Base-by-base conservation (phyloP, 2,888 invertebrate genomes). In the Tetramorium bicarinatum region DNA sequence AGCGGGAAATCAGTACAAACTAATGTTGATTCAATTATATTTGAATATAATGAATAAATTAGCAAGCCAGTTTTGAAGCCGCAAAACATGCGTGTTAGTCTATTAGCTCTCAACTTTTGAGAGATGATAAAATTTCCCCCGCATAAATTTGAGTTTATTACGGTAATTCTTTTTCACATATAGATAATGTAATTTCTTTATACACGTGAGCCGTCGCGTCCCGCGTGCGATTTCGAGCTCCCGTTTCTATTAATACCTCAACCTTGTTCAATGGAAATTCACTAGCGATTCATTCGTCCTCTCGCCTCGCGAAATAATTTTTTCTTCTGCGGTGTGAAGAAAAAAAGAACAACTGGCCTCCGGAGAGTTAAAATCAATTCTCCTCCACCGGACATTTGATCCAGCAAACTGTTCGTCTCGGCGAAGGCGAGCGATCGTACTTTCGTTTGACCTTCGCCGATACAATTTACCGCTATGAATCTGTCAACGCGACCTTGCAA, bases 391-490 rank as follows among this genome's bases (percentile, higher is more conserved):
- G 21, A 80, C 71, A 47, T 80, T 80, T 69, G 79, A 71, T 80
- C 71, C 71, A 49, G 56, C 44, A 18, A 6, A 80, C 79, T 13
- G 47, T 79, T 47, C 79, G 79, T 59, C 71, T 71, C 79, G 59
- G 41, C 66, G 64, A 66, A n/a, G 44, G 52, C 77, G 66, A 66
- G n/a, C 34, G 74, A 64, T 76, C 79, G 79, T 80, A 80, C 71
- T 80, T 80, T 80, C 79, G 79, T 80, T 80, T 80, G 79, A 80
- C 79, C 81, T 82, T 75, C 81, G 52, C 62, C 75, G 38, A 3
- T 18, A 82, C 81, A 75, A 82, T 82, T 82, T 82, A 82, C 81
- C 81, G 81, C 81, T 82, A 82, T 75, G 81, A 76, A 74, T 82
- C 81, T 82, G 75, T 72, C 81, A 75, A 82, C 64, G 64, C 44